Evolutionary conservation across 2,888 invertebrate genomes (phyloP), one percentile per base, ranked within the genome.

Genomic region (Galerucella calmariensis): DNA sequence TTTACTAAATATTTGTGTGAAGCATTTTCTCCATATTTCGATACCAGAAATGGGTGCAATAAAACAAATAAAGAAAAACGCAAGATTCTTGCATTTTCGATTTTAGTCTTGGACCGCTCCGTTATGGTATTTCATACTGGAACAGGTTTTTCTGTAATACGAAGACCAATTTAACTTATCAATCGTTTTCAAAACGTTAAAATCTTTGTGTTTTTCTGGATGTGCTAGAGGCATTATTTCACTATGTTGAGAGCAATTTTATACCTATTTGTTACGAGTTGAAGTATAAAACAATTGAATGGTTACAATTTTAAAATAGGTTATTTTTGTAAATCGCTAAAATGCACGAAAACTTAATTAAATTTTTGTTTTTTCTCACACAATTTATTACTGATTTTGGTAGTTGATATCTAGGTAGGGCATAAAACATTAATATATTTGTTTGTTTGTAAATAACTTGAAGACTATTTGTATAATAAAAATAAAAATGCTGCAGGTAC

Each of bases 251-350:
- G 46, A 48, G 48, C 53, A 46, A 69, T 35, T 12, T 41, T 61
- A 44, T 46, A 61, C 46, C 69, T 62, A 48, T 51, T 61, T 69
- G 48, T 62, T 62, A 62, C 69, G 2, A 69, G 20, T 67, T 41
- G 27, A 67, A 67, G 12, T 12, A 46, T 59, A 20, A 51, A 68
- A 59, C 12, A 68, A 59, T 46, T 62, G 35, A 61, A 62, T 62
- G 51, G 62, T 62, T 69, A 69, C 69, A 69, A 69, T 69, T 69
- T 69, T 35, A 62, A 69, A 62, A 62, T 48, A 41, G 16, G 68
- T 62, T 69, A 69, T 69, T 69, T 69, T 69, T 69, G 12, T 69
- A 69, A 46, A 59, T 46, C n/a, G 53, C 51, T 51, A 53, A 41
- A 24, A 59, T 0, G 67, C 66, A 48, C 16, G 51, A 66, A 16